Conservation (phyloP, 2,797 vertebrate genomes). For the Hypotaenidia okinawae region DNA sequence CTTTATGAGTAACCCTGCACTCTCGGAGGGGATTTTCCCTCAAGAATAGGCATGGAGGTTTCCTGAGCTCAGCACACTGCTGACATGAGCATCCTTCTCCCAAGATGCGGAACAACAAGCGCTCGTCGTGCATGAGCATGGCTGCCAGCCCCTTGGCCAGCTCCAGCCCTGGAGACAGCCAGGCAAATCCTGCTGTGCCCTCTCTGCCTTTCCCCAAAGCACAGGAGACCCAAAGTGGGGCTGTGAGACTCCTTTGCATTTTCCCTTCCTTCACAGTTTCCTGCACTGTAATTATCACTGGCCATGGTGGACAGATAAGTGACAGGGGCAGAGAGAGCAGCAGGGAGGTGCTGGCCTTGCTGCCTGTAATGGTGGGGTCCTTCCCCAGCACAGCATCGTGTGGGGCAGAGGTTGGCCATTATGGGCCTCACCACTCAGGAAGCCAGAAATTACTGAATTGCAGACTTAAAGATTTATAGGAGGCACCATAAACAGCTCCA, state of each 20-base stretch:
- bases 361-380: constrained; percentile 22
- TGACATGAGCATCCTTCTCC: not conserved
- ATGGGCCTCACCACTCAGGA: not conserved
- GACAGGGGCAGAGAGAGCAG: not conserved
- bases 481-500: not conserved
- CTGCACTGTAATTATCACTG: not conserved
- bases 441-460: constrained; percentile 17
- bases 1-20: not conserved
- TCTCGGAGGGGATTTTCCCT: not conserved
- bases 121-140: fast-evolving
- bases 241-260: not conserved
- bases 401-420: not conserved
- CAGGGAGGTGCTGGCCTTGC: constrained; percentile 17
- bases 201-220: not conserved
- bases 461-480: not conserved
- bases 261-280: not conserved
- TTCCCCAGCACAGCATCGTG: fast-evolving
- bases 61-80: fast-evolving
- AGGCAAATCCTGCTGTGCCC: not conserved
- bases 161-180: not conserved
- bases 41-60: not conserved
- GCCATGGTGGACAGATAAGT: not conserved
- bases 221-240: not conserved
- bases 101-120: not conserved
- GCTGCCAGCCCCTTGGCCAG: fast-evolving